Conservation (phyloP, 2,113 vertebrate genomes). For the Varanus komodoensis region DNA sequence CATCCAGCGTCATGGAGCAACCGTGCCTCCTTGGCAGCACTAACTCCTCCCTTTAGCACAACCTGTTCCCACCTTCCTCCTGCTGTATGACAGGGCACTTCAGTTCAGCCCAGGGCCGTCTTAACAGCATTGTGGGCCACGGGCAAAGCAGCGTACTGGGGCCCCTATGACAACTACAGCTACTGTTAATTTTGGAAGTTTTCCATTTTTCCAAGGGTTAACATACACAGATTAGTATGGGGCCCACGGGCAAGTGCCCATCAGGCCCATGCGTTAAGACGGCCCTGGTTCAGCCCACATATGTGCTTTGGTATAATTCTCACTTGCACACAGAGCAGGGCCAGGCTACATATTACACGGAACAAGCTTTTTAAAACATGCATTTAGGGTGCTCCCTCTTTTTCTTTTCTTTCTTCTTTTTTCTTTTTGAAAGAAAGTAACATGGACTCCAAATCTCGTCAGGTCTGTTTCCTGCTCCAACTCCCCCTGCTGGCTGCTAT, state of each 20-base stretch:
- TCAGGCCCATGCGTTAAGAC: too few relatives aligned
- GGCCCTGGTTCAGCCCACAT: too few relatives aligned
- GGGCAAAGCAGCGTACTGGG: too few relatives aligned
- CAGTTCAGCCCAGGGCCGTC: neutral
- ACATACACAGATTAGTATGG: too few relatives aligned
- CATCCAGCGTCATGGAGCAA: too few relatives aligned
- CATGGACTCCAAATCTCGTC: neutral
- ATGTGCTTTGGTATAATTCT: neutral
- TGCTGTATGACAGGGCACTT: neutral
- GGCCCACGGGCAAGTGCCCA: too few relatives aligned
- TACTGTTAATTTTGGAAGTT: too few relatives aligned
- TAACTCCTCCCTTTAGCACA: too few relatives aligned
- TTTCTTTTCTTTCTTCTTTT: neutral
- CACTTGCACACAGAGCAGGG: neutral
- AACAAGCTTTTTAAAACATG: neutral
- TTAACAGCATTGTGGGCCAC: too few relatives aligned
- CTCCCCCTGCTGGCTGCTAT: neutral
- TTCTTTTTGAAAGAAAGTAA: neutral
- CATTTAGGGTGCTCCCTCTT: neutral
- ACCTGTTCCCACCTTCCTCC: neutral
- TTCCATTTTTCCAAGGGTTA: too few relatives aligned
- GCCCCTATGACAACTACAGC: too few relatives aligned
- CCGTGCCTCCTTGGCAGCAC: too few relatives aligned
- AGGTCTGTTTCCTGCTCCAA: neutral
- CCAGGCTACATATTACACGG: neutral